These are phyloP conservation scores for Serrognathus titanus DNA, from an alignment of 2,888 invertebrate species.

Conservation along the genomic window DNA sequence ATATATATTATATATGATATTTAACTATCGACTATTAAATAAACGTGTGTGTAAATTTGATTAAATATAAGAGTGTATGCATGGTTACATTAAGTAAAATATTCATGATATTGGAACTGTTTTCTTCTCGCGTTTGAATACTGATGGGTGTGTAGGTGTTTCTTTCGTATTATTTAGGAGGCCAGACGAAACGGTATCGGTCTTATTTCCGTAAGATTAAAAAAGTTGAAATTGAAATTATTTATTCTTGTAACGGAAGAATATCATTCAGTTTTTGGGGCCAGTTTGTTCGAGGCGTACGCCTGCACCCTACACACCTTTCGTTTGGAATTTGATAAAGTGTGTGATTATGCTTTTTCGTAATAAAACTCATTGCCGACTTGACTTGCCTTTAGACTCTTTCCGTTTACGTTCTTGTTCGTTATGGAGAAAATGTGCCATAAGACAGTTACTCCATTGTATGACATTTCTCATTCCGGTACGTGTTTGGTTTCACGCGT, in stretches of 20 bases:
- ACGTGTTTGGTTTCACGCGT: conserved; percentile 17
- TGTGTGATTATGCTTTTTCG: conserved; percentile 41
- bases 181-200: conserved; percentile 27
- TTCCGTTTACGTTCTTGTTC: conserved; percentile 11
- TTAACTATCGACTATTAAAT: conserved; percentile 43
- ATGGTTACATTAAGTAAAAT: conserved; percentile 40
- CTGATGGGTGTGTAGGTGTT: conserved; percentile 39
- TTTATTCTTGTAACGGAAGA: conserved; percentile 44
- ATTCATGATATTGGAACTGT: conserved; percentile 40
- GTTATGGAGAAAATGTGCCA: conserved; percentile 27
- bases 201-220: conserved; percentile 25
- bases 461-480: conserved; percentile 26
- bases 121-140: conserved; percentile 50
- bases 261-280: conserved; percentile 39
- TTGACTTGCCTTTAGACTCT: conserved; percentile 38
- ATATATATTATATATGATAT: conserved; percentile 42
- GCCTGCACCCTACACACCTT: conserved; percentile 37
- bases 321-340: conserved; percentile 46
- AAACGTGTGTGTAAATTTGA: conserved; percentile 41
- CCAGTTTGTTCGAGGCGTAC: conserved; percentile 28
- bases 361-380: conserved; percentile 35
- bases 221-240: conserved; percentile 40
- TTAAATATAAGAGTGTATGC: conserved; percentile 43
- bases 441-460: conserved; percentile 17
- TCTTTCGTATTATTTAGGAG: conserved; percentile 28